phyloP scores from a whole-genome alignment of 1,140 invertebrate genomes.

The Lamellibrachia luymesi region DNA sequence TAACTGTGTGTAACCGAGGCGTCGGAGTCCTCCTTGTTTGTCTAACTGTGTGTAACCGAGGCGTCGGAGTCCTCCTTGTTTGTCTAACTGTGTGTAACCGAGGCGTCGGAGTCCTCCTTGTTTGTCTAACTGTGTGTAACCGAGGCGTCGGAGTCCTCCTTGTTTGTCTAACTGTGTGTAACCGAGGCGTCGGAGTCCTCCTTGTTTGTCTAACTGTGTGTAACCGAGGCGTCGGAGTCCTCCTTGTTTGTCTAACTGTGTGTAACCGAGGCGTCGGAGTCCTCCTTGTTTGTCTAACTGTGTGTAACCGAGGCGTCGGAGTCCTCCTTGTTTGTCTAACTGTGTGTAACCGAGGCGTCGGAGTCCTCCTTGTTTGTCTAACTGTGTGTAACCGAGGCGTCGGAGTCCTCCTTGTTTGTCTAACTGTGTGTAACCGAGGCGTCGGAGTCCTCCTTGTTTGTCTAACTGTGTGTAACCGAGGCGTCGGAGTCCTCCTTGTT shows the following conservation, averaged over 20 bases:
- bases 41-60: background rate
- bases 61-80: background rate
- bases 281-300: too few relatives aligned
- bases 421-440: background rate
- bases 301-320: background rate
- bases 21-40: background rate
- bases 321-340: background rate
- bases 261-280: background rate
- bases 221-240: background rate
- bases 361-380: too few relatives aligned
- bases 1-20: background rate
- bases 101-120: background rate
- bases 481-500: background rate
- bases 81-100: background rate
- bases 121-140: background rate
- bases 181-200: background rate
- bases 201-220: too few relatives aligned
- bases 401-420: background rate
- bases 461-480: background rate
- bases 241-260: background rate
- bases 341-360: background rate
- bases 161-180: background rate
- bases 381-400: background rate
- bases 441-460: background rate
- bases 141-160: too few relatives aligned